A percentile compares a stretch with the other conserved stretches of the same genome.
Evolutionary conservation across 2,113 vertebrate genomes (phyloP).

Genomic region (Poecile atricapillus): DNA sequence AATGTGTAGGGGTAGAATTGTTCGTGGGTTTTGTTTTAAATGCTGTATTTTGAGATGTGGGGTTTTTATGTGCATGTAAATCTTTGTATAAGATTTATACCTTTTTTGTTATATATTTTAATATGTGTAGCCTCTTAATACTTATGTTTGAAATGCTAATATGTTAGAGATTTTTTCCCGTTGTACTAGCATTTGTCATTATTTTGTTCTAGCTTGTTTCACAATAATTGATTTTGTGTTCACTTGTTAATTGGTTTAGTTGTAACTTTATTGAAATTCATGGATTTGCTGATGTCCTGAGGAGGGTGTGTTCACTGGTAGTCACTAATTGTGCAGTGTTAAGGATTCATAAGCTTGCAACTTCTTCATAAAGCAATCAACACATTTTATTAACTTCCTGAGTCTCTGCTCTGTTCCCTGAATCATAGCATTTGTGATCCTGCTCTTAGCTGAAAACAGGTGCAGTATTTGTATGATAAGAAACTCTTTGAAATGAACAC

Average conservation of each 20-base stretch:
- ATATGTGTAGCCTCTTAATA: not conserved
- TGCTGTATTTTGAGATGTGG: not conserved
- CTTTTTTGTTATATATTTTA: not conserved
- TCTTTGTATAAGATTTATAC: not conserved
- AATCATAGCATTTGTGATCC: not conserved
- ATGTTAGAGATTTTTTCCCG: not conserved
- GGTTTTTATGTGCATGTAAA: not conserved
- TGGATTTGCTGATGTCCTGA: constrained; percentile 45
- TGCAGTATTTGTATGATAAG: not conserved
- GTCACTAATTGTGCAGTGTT: constrained; percentile 31
- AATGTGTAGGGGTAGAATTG: not conserved
- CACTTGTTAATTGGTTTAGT: constrained; percentile 44
- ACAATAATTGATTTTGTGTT: constrained; percentile 53
- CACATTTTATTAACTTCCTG: constrained; percentile 39
- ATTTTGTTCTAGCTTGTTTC: constrained; percentile 30
- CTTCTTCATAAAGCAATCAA: constrained; percentile 53
- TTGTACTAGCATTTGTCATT: not conserved
- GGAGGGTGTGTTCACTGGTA: constrained; percentile 11
- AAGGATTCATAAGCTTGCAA: constrained; percentile 37
- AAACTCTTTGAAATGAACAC: not conserved
- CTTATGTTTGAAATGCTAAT: not conserved
- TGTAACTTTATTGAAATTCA: constrained; percentile 57
- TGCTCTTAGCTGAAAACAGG: not conserved
- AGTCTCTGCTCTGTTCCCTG: not conserved
- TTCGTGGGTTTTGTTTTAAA: not conserved